Base-by-base conservation (phyloP, 2,888 invertebrate genomes). In the Deroplatys truncata region DNA sequence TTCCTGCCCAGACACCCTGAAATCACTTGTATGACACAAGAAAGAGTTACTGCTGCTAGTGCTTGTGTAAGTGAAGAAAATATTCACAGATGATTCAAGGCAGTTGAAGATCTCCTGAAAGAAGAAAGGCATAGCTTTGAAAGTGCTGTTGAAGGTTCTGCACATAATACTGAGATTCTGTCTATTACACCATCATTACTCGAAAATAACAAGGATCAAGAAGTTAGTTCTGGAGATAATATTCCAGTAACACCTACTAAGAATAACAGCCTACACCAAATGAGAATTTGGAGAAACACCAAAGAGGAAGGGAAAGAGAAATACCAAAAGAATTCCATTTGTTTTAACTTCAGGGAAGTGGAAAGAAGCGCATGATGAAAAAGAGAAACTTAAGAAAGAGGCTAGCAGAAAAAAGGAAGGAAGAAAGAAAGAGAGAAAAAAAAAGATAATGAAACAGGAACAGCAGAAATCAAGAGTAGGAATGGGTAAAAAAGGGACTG, bases 331-430 rank as follows among this genome's bases (percentile, higher is more conserved):
- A 88, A 5, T 83, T 88, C 83, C 83, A 83, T 88, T 82, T 83
- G 83, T 83, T 8, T 83, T 88, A 31, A 88, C 82, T 29, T 88
- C 83, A 88, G 83, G 88, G n/a, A n/a, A n/a, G n/a, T n/a, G n/a
- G n/a, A n/a, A n/a, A n/a, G n/a, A n/a, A n/a, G n/a, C n/a, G n/a
- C n/a, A n/a, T n/a, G n/a, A n/a, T n/a, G n/a, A n/a, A n/a, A n/a
- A n/a, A n/a, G n/a, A n/a, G n/a, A n/a, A n/a, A n/a, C n/a, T n/a
- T n/a, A n/a, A n/a, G n/a, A n/a, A n/a, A n/a, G n/a, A n/a, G n/a
- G n/a, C n/a, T 15, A 88, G n/a, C 8, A 82, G 88, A 83, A 88
- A 88, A 82, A 83, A 82, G 28, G 28, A 31, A n/a, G 16, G 43
- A 83, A 82, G n/a, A 15, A 31, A 83, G 82, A 88, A 10, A 88